Evolutionary conservation across 2,888 invertebrate species (phyloP).

Genomic region (Branchellion lobata): DNA sequence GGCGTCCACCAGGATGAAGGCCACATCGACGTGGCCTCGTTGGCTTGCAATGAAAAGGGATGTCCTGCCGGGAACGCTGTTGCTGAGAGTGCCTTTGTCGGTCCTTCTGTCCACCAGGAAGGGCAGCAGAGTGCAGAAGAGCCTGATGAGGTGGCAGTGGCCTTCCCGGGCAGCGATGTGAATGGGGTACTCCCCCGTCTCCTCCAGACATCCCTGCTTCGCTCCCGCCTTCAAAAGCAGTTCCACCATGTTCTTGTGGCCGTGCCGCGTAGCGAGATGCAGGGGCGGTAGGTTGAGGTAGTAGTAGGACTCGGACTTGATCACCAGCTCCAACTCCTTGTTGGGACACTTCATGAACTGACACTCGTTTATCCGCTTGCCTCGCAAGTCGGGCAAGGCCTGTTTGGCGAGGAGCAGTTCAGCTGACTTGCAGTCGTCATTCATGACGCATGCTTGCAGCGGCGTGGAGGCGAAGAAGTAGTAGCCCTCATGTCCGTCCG

Average conservation of each 20-base stretch:
- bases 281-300: conserved; percentile 23
- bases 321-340: neutral
- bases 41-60: conserved; percentile 22
- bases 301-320: neutral
- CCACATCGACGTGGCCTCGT: conserved; percentile 13
- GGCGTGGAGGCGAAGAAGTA: conserved; percentile 18
- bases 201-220: conserved; percentile 11
- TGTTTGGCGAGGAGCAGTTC: conserved; percentile 29
- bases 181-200: conserved; percentile 40
- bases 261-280: conserved; percentile 37
- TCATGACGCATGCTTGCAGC: conserved; percentile 33
- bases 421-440: conserved; percentile 33
- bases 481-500: neutral
- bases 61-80: neutral
- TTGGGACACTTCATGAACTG: neutral
- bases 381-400: conserved; percentile 25
- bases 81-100: neutral
- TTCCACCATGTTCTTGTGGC: conserved; percentile 25
- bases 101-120: conserved; percentile 24
- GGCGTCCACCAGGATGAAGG: neutral
- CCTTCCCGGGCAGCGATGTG: conserved; percentile 37
- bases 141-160: conserved; percentile 24
- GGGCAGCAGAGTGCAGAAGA: conserved; percentile 27
- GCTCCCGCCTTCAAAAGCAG: conserved; percentile 22
- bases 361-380: neutral